A percentile compares a stretch with the other conserved stretches of the same genome.
These are phyloP conservation scores for Apostichopus parvimensis DNA, from an alignment of 35 echinoderm and acorn worm species.

Conservation along the genomic window DNA sequence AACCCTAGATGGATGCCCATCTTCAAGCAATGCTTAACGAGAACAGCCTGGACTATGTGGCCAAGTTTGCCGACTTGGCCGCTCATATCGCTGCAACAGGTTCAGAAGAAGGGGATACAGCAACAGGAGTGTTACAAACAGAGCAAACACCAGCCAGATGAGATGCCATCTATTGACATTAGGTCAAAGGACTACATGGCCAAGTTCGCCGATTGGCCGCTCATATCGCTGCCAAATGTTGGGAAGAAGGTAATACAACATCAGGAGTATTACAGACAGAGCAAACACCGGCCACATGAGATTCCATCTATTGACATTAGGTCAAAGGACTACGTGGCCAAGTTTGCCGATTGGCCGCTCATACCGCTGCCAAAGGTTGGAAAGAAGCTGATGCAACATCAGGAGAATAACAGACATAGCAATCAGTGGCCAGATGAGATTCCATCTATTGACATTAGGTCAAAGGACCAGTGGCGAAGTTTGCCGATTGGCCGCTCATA, in stretches of 20 bases:
- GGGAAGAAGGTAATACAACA: neutral
- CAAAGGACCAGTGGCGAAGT: constrained; percentile 86
- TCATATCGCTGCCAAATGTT: constrained; percentile 66
- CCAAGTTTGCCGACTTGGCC: constrained; percentile 96
- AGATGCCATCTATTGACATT: neutral
- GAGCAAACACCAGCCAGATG: constrained; percentile 9
- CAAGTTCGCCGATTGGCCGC: constrained; percentile 96
- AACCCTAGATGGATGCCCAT: constrained; percentile 70
- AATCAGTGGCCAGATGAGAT: neutral
- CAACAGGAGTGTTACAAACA: neutral
- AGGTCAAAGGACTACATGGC: constrained; percentile 69
- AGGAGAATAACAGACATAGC: neutral
- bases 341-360: constrained; percentile 96
- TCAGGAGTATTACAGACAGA: neutral
- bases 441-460: too few species aligned
- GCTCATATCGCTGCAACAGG: constrained; percentile 78
- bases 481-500: constrained; percentile 95
- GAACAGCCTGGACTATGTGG: constrained; percentile 94
- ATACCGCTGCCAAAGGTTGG: constrained; percentile 60
- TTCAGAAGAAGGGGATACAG: neutral
- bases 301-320: too few species aligned
- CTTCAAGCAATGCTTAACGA: constrained; percentile 92
- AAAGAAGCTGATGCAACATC: neutral
- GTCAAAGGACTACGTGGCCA: constrained; percentile 75
- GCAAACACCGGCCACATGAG: neutral